Percentiles rank a stretch among this genome's conserved stretches.
These are phyloP conservation scores for Fragum sueziense DNA, from an alignment of 2,888 invertebrate genomes.

Conservation along the genomic window DNA sequence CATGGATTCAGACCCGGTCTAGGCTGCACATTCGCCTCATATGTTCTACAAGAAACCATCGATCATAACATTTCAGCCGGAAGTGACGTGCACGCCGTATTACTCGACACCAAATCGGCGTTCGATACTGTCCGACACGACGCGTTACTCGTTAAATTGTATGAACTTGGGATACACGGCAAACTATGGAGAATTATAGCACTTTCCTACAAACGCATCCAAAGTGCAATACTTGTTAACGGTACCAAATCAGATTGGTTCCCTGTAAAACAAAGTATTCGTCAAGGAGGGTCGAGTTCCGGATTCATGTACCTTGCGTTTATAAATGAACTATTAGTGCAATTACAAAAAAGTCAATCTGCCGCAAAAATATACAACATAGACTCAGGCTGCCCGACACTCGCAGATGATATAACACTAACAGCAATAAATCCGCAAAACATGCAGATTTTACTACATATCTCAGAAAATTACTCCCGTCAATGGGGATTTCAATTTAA, in stretches of 20 bases:
- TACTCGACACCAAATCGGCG: background rate
- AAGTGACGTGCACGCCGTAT: background rate
- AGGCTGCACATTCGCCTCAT: constrained; percentile 1
- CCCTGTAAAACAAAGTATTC: background rate
- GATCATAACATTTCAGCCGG: background rate
- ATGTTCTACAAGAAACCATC: background rate
- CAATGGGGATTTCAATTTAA: no score
- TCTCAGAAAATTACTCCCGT: no score
- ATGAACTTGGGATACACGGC: background rate
- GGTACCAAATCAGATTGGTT: background rate
- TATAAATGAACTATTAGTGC: background rate
- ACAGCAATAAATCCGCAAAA: background rate
- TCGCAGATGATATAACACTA: background rate
- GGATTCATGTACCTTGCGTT: background rate
- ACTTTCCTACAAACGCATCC: background rate
- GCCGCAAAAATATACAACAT: background rate
- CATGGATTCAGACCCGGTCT: background rate
- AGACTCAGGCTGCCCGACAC: background rate
- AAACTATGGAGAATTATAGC: background rate
- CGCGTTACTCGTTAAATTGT: background rate
- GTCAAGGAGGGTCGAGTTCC: background rate
- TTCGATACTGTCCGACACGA: background rate
- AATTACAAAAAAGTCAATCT: background rate
- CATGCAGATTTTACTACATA: no score
- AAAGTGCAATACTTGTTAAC: background rate